A percentile compares a stretch with the other conserved stretches of the same genome.
Evolutionary conservation across 2,113 vertebrate genomes (phyloP).

Genomic region (Psilopogon haemacephalus): DNA sequence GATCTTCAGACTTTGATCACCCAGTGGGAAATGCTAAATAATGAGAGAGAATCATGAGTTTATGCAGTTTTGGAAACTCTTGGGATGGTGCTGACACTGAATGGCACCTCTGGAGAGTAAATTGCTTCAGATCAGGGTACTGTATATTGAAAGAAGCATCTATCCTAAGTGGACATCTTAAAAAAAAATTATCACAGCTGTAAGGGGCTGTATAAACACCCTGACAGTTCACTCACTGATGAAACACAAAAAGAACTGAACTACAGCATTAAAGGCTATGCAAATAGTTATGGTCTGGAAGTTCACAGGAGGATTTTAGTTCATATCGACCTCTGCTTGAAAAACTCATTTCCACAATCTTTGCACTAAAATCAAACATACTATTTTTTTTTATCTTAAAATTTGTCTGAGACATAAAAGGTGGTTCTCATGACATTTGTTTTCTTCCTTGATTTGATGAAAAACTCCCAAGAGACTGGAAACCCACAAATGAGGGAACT

Average conservation of each 20-base stretch:
- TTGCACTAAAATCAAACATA: background rate
- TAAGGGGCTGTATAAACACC: background rate
- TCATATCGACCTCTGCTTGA: background rate
- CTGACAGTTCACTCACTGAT: background rate
- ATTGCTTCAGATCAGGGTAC: background rate
- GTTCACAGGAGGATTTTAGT: accelerated
- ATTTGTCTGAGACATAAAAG: background rate
- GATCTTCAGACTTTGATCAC: background rate
- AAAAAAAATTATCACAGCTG: background rate
- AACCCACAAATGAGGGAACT: background rate
- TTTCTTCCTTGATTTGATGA: background rate
- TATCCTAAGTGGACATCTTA: background rate
- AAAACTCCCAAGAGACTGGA: background rate
- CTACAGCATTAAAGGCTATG: background rate
- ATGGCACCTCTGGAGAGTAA: background rate
- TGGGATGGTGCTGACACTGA: background rate
- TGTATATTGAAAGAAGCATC: background rate
- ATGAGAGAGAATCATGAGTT: background rate
- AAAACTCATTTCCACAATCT: background rate
- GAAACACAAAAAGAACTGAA: background rate
- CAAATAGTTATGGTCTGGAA: background rate
- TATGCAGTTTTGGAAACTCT: slow-evolving; percentile 3
- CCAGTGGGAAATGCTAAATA: background rate
- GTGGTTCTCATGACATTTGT: background rate
- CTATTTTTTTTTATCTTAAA: background rate